Evolutionary conservation across 2,797 vertebrate genomes (phyloP).

Genomic region (Aeoliscus strigatus): DNA sequence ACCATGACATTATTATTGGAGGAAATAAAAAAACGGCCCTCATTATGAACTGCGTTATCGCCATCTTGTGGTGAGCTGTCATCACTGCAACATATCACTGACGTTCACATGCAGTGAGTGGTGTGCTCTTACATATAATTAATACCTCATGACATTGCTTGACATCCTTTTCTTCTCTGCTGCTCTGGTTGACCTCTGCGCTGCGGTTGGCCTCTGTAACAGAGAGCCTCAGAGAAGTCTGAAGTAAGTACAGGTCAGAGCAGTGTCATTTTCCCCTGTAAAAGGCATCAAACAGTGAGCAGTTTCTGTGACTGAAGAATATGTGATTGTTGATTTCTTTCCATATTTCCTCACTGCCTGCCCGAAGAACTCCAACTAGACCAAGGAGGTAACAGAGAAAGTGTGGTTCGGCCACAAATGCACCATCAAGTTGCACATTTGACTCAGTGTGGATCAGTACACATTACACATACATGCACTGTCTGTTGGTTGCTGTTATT

Average conservation of each 20-base stretch:
- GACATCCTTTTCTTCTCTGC: no score
- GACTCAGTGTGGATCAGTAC: constrained; percentile 10
- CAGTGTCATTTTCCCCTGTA: constrained; percentile 8
- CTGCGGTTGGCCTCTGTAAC: constrained; percentile 19
- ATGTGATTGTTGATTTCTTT: constrained; percentile 16
- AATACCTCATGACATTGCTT: no score
- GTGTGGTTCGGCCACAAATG: no score
- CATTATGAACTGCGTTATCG: constrained; percentile 16
- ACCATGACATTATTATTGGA: no score
- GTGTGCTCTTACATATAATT: no score
- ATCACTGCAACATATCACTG: constrained; percentile 13
- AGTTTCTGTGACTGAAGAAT: constrained; percentile 9
- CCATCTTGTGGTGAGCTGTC: constrained; percentile 63
- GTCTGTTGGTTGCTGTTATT: no score
- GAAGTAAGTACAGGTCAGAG: constrained; percentile 54
- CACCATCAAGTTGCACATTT: no score
- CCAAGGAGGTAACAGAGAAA: constrained; percentile 50
- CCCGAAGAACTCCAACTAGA: constrained; percentile 48
- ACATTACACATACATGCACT: no score
- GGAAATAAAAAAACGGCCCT: no score
- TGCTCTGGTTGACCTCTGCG: constrained; percentile 24
- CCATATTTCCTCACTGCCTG: constrained; percentile 14
- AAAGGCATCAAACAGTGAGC: no score
- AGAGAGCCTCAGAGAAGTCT: constrained; percentile 53
- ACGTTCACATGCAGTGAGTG: no score